phyloP scores from a whole-genome alignment of 2,888 invertebrate species.

The Keiferia lycopersicella region DNA sequence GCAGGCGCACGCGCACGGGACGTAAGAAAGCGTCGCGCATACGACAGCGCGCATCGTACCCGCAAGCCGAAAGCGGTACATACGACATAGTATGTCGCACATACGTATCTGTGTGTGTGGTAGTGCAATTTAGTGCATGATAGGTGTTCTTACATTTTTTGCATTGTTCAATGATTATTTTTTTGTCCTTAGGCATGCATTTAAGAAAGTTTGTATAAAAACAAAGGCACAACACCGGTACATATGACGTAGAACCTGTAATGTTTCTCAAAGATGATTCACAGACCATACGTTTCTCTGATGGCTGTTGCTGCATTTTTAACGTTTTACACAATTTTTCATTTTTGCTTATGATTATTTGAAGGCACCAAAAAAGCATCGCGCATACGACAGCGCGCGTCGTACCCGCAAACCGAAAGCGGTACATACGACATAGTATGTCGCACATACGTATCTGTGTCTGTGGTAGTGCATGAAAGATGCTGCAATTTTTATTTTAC shows the following conservation, averaged over 20 bases:
- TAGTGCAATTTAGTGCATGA: background rate
- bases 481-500: background rate
- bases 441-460: slow-evolving; percentile 23
- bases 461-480: too few species aligned
- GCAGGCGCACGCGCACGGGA: slow-evolving; percentile 65
- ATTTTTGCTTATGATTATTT: too few species aligned
- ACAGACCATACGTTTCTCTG: too few species aligned
- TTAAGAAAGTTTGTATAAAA: too few species aligned
- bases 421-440: slow-evolving; percentile 37
- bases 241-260: too few species aligned
- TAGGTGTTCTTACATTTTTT: background rate
- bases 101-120: background rate
- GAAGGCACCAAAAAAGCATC: too few species aligned
- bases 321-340: too few species aligned
- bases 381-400: too few species aligned
- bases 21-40: slow-evolving; percentile 58
- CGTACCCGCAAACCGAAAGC: slow-evolving; percentile 23
- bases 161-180: background rate
- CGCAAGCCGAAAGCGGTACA: slow-evolving; percentile 28
- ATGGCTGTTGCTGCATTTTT: background rate
- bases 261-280: too few species aligned
- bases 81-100: slow-evolving; percentile 38
- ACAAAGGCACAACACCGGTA: too few species aligned
- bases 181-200: background rate
- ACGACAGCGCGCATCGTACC: slow-evolving; percentile 40